Evolutionary conservation across 2,797 vertebrate genomes (phyloP), one percentile per base, ranked within the genome.

Genomic region (Danio albolineatus): DNA sequence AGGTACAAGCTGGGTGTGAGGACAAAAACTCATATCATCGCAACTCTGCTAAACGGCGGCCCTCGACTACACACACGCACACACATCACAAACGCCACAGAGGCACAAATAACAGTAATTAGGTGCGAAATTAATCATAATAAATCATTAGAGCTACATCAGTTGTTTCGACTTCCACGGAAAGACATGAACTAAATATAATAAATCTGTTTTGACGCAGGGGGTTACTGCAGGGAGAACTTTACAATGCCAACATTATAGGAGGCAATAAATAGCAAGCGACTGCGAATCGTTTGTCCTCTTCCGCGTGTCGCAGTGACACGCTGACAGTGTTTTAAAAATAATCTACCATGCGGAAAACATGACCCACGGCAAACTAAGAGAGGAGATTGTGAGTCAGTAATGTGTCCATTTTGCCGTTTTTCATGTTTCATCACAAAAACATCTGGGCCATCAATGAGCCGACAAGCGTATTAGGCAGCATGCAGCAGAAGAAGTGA

Each of bases 361-460:
- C 86, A 83, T 90, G 88, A 88, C 41, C 84, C 79, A 1, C 38
- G 59, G 80, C 43, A 7, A 69, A 70, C 65, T 66, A 57, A 46
- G 43, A 53, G 59, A 82, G 48, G 73, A 54, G 54, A 64, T 39
- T 10, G 10, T 10, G 14, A 69, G 56, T 67, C 62, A 62, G 62
- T 79, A 62, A 10, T 81, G 67, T 87, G 89, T 90, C 89, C 88
- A 89, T 82, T 89, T 80, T 85, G 78, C 82, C 72, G 67, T 87
- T 90, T 87, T 82, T 86, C 84, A 74, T 89, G 86, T 92, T 92
- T 91, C 87, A 93, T 92, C 91, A 89, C 78, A 71, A 85, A 90
- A 91, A 89, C 92, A 90, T 93, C 90, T 91, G 90, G 88, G 79
- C 79, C 83, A 86, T 87, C 90, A 92, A 91, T 93, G 90, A 93